Evolutionary conservation across 2,797 vertebrate genomes (phyloP), one percentile per base, ranked within the genome.

Genomic region (Craterocephalus amniculus): DNA sequence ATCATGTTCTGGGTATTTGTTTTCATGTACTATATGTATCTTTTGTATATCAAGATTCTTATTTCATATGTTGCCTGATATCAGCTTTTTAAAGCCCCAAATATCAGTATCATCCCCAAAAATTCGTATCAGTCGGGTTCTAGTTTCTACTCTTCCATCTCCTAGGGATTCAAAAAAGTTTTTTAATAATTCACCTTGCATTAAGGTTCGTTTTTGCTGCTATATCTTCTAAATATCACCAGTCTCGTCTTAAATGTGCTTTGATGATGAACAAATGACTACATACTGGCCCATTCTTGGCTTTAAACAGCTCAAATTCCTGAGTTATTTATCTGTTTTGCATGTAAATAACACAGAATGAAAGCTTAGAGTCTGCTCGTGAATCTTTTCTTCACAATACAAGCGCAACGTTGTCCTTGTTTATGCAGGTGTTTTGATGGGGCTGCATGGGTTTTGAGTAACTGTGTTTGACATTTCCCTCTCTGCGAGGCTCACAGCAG

Each of bases 401-500:
- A 48, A n/a, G 43, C 43, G n/a, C 8, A 26, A 18, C 6, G 2
- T 27, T 4, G 24, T 13, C 9, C 0, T n/a, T 11, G 31, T 51
- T 51, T 36, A 59, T 29, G 16, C 29, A 31, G 38, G 51, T 49
- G 38, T 68, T 59, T 59, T 52, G 45, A 62, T 43, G 18, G 24
- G 61, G 22, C 51, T 67, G 24, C 35, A 8, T 12, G 12, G 9
- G 34, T 31, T 70, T 54, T 5, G 12, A 60, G 31, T 55, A 43
- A 58, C 18, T 5, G 6, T 61, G 45, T 59, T 76, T 67, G 70
- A 70, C 61, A 77, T 75, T 72, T 72, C 27, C 32, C 36, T 27
- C 20, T 40, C 64, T 66, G 72, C 68, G 65, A 63, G 54, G 67
- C 62, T 59, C 67, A 27, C 68, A 65, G 62, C 67, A 62, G 72